phyloP scores from a whole-genome alignment of 2,113 vertebrate genomes.

The Xiphorhynchus elegans region DNA sequence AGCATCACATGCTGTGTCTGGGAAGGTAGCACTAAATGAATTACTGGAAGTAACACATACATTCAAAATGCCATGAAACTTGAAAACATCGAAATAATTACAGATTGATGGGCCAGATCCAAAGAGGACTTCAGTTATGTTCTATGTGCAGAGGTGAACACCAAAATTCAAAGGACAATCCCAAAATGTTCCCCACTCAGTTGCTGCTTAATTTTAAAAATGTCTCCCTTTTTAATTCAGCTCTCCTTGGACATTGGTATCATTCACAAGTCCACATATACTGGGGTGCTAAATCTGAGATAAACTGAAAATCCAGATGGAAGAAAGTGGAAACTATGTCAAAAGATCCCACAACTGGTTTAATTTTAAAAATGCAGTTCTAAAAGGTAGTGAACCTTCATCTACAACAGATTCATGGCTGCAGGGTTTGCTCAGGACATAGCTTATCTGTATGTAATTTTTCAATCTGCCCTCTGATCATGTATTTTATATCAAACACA shows the following conservation, averaged over 20 bases:
- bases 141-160: not conserved
- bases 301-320: not conserved
- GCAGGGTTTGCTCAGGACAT: not conserved
- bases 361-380: not conserved
- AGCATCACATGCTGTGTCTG: constrained; percentile 11
- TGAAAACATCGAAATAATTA: constrained; percentile 31
- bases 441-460: not conserved
- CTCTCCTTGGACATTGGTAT: not conserved
- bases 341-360: not conserved
- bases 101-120: constrained; percentile 60
- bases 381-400: not conserved
- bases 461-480: not conserved
- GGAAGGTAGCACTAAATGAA: constrained; percentile 41
- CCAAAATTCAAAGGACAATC: not conserved
- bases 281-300: not conserved
- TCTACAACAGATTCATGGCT: not conserved
- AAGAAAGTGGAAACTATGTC: not conserved
- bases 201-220: not conserved
- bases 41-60: constrained; percentile 41
- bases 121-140: constrained; percentile 5
- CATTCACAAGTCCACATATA: not conserved
- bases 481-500: not conserved
- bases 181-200: not conserved
- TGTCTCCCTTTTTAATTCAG: not conserved
- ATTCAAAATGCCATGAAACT: constrained; percentile 52